phyloP scores from a whole-genome alignment of 2,797 vertebrate genomes.

The Pipistrellus kuhlii region DNA sequence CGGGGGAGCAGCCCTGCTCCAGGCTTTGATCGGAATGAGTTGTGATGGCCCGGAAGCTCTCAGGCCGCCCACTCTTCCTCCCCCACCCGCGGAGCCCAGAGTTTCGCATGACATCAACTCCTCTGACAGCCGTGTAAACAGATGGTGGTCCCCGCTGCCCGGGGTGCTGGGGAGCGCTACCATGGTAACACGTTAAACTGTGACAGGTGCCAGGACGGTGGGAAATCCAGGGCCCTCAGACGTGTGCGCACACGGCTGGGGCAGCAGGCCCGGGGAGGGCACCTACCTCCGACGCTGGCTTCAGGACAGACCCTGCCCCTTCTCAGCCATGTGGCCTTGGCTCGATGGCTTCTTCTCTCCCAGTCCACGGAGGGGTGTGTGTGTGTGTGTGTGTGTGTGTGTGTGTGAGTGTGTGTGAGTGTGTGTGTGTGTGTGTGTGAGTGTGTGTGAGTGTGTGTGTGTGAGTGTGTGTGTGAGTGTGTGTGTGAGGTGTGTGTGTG shows the following conservation, averaged over 20 bases:
- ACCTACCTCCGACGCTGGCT: background rate
- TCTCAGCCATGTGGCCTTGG: background rate
- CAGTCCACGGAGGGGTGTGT: background rate
- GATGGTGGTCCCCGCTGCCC: conserved; percentile 83
- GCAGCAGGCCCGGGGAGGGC: background rate
- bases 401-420: too few species aligned
- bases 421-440: too few species aligned
- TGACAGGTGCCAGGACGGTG: conserved; percentile 79
- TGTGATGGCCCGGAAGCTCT: conserved; percentile 72
- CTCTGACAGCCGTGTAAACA: conserved; percentile 84
- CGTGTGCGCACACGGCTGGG: background rate
- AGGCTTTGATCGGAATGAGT: conserved; percentile 73
- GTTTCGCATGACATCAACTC: conserved; percentile 80
- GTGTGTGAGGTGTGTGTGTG: too few species aligned
- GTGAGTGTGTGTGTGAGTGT: too few species aligned
- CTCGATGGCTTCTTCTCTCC: background rate
- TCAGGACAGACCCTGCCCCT: background rate
- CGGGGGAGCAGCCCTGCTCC: conserved; percentile 36
- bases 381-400: too few species aligned
- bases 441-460: too few species aligned
- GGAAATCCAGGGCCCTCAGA: conserved; percentile 79
- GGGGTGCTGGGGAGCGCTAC: conserved; percentile 76
- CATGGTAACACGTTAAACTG: conserved; percentile 83
- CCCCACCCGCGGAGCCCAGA: conserved; percentile 74
- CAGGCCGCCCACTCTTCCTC: conserved; percentile 78